These are phyloP conservation scores for Hydrotaea cyrtoneurina DNA, from an alignment of 2,888 invertebrate genomes.

Conservation along the genomic window DNA sequence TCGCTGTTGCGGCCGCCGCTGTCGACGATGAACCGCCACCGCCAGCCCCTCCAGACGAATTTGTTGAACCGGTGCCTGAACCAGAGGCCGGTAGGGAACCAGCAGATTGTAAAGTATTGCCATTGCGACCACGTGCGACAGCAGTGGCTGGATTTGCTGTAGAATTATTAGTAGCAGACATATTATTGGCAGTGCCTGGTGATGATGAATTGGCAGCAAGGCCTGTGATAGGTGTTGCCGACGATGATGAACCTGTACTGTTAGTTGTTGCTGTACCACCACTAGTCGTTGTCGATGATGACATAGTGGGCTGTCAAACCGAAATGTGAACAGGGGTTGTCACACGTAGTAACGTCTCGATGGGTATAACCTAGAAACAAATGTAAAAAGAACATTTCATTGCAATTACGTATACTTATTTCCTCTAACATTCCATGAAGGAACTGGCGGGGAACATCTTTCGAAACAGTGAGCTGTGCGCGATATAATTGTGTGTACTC, in stretches of 20 bases:
- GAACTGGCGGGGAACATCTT: too few species aligned
- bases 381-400: background rate
- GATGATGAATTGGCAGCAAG: conserved; percentile 57
- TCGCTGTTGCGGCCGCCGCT: conserved; percentile 71
- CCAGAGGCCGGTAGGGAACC: conserved; percentile 76
- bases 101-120: conserved; percentile 53
- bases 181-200: conserved; percentile 62
- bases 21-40: conserved; percentile 72
- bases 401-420: too few species aligned
- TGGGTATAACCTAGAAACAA: background rate
- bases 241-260: conserved; percentile 79
- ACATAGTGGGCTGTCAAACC: conserved; percentile 69
- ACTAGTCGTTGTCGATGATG: conserved; percentile 76
- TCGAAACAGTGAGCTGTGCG: too few species aligned
- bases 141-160: conserved; percentile 66
- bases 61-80: conserved; percentile 76
- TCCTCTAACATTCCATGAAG: too few species aligned
- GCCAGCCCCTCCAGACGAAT: conserved; percentile 81
- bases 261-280: conserved; percentile 82
- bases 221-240: conserved; percentile 67
- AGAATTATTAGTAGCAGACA: conserved; percentile 58
- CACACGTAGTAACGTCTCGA: background rate
- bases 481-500: too few species aligned
- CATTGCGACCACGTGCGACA: conserved; percentile 67
- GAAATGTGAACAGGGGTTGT: background rate